These are phyloP conservation scores for Oryzias javanicus DNA, from an alignment of 2,113 vertebrate genomes.

Conservation along the genomic window DNA sequence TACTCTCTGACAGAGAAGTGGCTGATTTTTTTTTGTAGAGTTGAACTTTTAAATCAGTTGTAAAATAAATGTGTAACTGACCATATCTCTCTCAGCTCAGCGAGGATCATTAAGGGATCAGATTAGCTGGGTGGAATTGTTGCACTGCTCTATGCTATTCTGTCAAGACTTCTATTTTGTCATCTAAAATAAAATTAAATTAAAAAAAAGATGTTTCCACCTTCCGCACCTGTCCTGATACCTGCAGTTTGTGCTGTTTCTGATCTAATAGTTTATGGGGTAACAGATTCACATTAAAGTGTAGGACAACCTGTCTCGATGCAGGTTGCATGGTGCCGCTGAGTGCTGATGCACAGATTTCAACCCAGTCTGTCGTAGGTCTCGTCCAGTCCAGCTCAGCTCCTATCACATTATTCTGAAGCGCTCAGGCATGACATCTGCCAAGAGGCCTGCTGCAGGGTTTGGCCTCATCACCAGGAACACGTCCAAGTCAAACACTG, in stretches of 20 bases:
- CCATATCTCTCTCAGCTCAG: too few species aligned
- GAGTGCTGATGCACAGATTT: slow-evolving; percentile 30
- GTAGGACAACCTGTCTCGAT: not conserved
- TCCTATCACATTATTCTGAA: slow-evolving; percentile 61
- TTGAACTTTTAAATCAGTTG: not conserved
- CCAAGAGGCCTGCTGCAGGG: slow-evolving; percentile 62
- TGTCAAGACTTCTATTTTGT: too few species aligned
- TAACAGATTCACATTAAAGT: not conserved
- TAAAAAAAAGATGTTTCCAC: too few species aligned
- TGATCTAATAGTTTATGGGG: not conserved
- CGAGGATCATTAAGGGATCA: too few species aligned
- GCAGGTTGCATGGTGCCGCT: slow-evolving; percentile 11
- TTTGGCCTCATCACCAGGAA: slow-evolving; percentile 63
- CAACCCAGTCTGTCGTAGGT: slow-evolving; percentile 28
- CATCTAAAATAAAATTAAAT: too few species aligned
- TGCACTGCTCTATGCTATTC: too few species aligned
- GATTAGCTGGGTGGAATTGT: too few species aligned
- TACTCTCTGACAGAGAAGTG: not conserved
- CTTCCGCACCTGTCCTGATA: not conserved
- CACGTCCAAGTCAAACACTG: slow-evolving; percentile 71
- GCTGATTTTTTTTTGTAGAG: not conserved
- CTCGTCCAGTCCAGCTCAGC: slow-evolving; percentile 39
- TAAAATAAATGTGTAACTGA: not conserved
- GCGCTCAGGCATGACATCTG: slow-evolving; percentile 66
- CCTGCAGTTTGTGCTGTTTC: not conserved